phyloP scores from a whole-genome alignment of 2,888 invertebrate species.

The Venusia cambrica region DNA sequence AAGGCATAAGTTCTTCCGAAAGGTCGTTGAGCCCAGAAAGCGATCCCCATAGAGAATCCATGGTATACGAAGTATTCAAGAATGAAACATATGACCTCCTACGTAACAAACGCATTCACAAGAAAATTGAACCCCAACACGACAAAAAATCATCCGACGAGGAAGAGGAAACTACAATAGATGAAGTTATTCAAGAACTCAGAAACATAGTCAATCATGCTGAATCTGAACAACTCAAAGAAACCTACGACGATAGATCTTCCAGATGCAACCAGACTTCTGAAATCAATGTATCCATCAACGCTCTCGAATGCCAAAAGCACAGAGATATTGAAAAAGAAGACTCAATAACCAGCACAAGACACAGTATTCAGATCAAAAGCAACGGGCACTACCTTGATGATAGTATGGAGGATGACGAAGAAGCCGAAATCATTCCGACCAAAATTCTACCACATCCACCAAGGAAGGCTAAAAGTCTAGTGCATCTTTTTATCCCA shows the following conservation, averaged over 20 bases:
- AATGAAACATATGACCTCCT: constrained; percentile 78
- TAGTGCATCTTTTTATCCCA: constrained; percentile 85
- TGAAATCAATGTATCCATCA: constrained; percentile 62
- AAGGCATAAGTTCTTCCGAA: constrained; percentile 93
- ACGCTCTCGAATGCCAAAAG: constrained; percentile 54
- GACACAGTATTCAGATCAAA: constrained; percentile 73
- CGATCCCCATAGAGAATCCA: constrained; percentile 80
- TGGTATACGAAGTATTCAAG: constrained; percentile 83
- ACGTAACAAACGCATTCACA: constrained; percentile 67
- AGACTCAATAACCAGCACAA: constrained; percentile 78
- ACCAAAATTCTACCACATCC: constrained; percentile 90
- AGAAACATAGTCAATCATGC: constrained; percentile 92
- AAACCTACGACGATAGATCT: constrained; percentile 53
- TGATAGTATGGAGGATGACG: constrained; percentile 70
- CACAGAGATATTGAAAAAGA: constrained; percentile 66
- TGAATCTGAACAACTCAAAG: constrained; percentile 84
- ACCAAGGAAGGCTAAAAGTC: constrained; percentile 86
- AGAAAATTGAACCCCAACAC: constrained; percentile 59
- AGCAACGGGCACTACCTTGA: constrained; percentile 71
- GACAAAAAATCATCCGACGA: constrained; percentile 78
- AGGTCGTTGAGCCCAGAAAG: constrained; percentile 88
- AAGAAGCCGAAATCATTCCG: constrained; percentile 87
- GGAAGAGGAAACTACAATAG: constrained; percentile 90
- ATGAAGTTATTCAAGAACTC: constrained; percentile 92
- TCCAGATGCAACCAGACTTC: constrained; percentile 66